Percentiles rank a stretch among this genome's conserved stretches.
Evolutionary conservation across 30 jellyfish, hydroid and myxozoan species (phyloP).

Genomic region (Clytia hemisphaerica): DNA sequence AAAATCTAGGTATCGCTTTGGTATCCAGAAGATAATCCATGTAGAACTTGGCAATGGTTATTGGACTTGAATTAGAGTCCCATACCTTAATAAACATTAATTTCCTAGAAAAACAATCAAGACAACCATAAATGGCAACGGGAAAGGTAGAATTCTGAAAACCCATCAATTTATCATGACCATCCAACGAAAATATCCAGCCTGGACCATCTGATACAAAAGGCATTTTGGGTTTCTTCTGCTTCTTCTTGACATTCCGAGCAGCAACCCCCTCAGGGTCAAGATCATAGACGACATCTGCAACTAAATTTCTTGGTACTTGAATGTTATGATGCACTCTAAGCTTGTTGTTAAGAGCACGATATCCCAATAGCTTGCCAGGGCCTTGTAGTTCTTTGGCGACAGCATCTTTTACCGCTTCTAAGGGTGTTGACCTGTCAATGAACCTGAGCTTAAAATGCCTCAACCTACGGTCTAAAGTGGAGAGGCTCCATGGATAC

Average conservation of each 20-base stretch:
- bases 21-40: no score
- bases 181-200: conserved; percentile 41
- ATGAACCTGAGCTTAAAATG: conserved; percentile 37
- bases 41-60: no score
- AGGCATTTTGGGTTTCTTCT: conserved; percentile 34
- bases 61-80: no score
- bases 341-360: conserved; percentile 29
- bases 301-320: conserved; percentile 38
- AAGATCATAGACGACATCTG: conserved; percentile 32
- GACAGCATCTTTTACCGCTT: conserved; percentile 12
- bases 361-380: conserved; percentile 46
- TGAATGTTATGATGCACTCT: conserved; percentile 26
- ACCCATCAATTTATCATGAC: conserved; percentile 28
- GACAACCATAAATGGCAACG: not conserved
- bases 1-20: no score
- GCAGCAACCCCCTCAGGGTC: conserved; percentile 31
- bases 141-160: conserved; percentile 7
- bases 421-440: conserved; percentile 18
- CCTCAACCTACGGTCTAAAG: conserved; percentile 32
- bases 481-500: conserved; percentile 45
- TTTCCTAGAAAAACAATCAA: not conserved
- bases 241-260: conserved; percentile 19
- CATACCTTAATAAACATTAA: no score
- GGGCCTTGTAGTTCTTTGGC: conserved; percentile 58
- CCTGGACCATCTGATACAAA: conserved; percentile 38